Evolutionary conservation across 2,888 invertebrate species (phyloP).

Genomic region (Tetropium fuscum): DNA sequence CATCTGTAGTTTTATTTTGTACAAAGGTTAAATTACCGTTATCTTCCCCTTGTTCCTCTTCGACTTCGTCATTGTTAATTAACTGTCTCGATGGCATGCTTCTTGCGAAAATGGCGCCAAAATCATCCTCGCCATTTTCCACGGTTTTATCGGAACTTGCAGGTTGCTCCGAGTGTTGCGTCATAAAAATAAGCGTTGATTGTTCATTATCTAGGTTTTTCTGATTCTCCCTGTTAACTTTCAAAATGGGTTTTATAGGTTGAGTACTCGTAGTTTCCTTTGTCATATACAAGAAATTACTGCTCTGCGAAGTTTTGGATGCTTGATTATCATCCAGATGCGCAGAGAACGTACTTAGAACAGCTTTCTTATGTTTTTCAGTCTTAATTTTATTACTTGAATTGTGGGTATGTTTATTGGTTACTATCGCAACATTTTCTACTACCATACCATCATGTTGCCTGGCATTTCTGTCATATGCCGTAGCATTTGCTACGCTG

Average conservation of each 20-base stretch:
- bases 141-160: constrained; percentile 11
- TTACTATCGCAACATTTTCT: constrained; percentile 14
- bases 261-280: background rate
- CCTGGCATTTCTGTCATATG: background rate
- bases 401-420: constrained; percentile 1
- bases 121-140: constrained; percentile 20
- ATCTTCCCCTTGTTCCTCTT: background rate
- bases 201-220: background rate
- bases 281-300: background rate
- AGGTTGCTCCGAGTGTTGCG: constrained; percentile 17
- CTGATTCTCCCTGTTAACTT: background rate
- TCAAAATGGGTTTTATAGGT: background rate
- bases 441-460: background rate
- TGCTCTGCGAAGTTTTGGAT: background rate
- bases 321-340: background rate
- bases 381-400: background rate
- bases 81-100: background rate
- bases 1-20: background rate
- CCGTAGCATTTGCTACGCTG: background rate
- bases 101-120: background rate
- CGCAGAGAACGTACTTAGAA: background rate
- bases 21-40: constrained; percentile 16
- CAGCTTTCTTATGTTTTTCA: constrained; percentile 13
- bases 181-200: constrained; percentile 35
- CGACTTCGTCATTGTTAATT: background rate